Base-by-base conservation (phyloP, 2,888 invertebrate genomes). In the Volucella inanis region DNA sequence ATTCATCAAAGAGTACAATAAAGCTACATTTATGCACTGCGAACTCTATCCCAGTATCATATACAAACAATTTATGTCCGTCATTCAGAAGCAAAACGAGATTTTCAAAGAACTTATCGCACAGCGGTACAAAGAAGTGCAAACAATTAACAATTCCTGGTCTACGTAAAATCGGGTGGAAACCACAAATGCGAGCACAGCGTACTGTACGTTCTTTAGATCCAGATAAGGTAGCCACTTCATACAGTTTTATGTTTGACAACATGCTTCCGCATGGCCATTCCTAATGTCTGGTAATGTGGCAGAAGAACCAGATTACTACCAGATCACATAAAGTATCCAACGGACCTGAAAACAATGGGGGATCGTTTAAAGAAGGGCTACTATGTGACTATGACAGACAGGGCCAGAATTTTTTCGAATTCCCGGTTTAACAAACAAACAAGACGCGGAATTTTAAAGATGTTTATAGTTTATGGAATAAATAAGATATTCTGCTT, bases 11-110 rank as follows among this genome's bases (percentile, higher is more conserved):
- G 98, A 98, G 90, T 99, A 99, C 90, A 98, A 98, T 90, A 98
- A 97, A 6, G 98, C 98, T 6, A 98, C 98, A 0, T 93, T 98
- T 55, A 99, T 99, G 99, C 98, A 97, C 90, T 99, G 98, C 92
- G 97, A 98, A 90, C 93, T 99, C 2, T 97, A 98, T 91, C 96
- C 98, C 0, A 94, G 95, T 87, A 96, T 98, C 79, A 95, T 97
- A 0, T 98, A 99, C 92, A 98, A 98, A 0, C 96, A 97, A 90
- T 97, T 98, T 90, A 97, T 97, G 0, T 93, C 95, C 8, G 96
- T 98, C 47, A 95, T 98, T 22, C 93, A 97, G 11, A 94, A 95
- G 87, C 98, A 98, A 91, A 97, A 97, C 89, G 97, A 98, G 93
- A 95, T 96, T 88, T 87, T 89, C 2, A 89, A 94, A 89, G 93